phyloP scores from a whole-genome alignment of 1,140 invertebrate species.

The Helicoverpa armigera region DNA sequence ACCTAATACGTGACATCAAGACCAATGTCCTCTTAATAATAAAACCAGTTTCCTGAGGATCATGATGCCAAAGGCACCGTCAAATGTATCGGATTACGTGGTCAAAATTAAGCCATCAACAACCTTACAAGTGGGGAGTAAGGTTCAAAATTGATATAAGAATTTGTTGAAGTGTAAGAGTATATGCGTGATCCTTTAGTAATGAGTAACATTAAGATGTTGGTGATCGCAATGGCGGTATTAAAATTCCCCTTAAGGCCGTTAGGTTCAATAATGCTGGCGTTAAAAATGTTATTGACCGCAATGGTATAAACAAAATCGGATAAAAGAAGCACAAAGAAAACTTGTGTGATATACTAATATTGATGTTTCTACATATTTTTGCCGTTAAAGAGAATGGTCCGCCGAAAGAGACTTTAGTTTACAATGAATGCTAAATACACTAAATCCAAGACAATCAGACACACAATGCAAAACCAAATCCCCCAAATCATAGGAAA shows the following conservation, averaged over 20 bases:
- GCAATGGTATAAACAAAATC: background rate
- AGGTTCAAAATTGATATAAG: background rate
- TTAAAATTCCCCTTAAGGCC: background rate
- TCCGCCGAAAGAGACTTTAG: background rate
- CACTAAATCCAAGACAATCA: background rate
- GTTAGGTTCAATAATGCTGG: background rate
- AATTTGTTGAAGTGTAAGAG: constrained; percentile 8
- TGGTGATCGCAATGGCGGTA: constrained; percentile 10
- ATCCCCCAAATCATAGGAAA: background rate
- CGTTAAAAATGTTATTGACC: background rate
- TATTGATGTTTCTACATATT: background rate
- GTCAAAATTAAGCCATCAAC: background rate
- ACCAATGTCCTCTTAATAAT: constrained; percentile 44
- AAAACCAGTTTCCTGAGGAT: constrained; percentile 42
- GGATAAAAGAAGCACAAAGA: background rate
- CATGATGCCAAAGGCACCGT: constrained; percentile 42
- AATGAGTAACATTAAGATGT: constrained; percentile 31
- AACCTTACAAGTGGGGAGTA: background rate
- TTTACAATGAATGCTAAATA: background rate
- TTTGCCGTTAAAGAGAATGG: no score
- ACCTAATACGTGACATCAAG: constrained; percentile 24
- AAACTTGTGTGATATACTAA: background rate
- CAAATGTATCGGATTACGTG: constrained; percentile 38
- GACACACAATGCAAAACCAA: background rate
- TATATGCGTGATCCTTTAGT: constrained; percentile 33